Evolutionary conservation across 2,797 vertebrate species (phyloP), one percentile per base, ranked within the genome.

Genomic region (Ispidina picta): DNA sequence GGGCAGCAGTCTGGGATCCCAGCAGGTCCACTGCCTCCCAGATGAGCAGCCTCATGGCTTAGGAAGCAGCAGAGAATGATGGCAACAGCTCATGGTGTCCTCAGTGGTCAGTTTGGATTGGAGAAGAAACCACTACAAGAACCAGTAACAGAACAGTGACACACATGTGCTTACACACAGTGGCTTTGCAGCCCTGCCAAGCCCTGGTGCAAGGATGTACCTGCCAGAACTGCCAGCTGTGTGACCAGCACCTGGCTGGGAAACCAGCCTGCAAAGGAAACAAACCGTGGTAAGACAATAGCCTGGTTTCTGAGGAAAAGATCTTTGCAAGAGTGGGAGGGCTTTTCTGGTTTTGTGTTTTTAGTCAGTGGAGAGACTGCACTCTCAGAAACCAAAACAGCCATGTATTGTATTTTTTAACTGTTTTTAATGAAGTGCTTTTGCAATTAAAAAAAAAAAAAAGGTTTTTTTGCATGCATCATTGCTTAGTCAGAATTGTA

Each of bases 361-460:
- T 63, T 37, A 82, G 35, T 54, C 44, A 41, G 15, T 0, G 5
- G 54, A 49, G 56, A 70, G 28, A 10, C 2, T 28, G 49, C 17
- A 8, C 74, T 66, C 62, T 43, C 31, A 68, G 76, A 89, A 89
- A 86, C 29, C 6, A 39, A 64, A 77, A 29, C 22, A 43, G 39
- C 37, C 28, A 5, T 56, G 44, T 93, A 17, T 37, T 35, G 2
- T 83, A 22, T 94, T 94, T 93, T 91, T 58, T 73, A 85, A 59
- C 58, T 0, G 6, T 89, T 94, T 94, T 66, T 85, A 83, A 70
- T 43, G 1, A 89, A 28, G 14, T 48, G 39, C 28, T 93, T 95
- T 96, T 88, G 59, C 48, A 94, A 94, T 95, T 94, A 94, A 95
- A 95, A 81, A 14, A 65, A 65, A 35, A 44, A 26, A 51, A 16